Evolutionary conservation across 2,113 vertebrate genomes (phyloP).

Genomic region (Vidua chalybeata): DNA sequence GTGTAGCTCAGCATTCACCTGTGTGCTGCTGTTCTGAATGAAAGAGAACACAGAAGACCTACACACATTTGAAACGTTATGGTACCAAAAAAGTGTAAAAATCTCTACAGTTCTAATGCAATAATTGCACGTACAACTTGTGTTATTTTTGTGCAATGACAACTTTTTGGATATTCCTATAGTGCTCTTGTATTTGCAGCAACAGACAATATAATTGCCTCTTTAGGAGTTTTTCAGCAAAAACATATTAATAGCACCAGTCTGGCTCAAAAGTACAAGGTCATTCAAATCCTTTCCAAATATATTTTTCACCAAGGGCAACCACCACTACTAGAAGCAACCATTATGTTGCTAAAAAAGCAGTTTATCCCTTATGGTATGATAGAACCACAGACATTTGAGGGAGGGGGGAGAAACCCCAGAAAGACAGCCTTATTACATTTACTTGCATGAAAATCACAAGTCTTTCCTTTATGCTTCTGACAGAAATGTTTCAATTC

Average conservation of each 20-base stretch:
- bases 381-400: neutral
- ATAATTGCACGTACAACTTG: neutral
- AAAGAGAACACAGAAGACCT: neutral
- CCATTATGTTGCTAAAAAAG: neutral
- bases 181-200: neutral
- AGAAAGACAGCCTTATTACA: neutral
- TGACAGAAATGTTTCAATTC: neutral
- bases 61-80: neutral
- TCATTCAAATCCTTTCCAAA: neutral
- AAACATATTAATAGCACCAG: neutral
- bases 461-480: neutral
- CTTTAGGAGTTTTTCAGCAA: neutral
- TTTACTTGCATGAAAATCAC: neutral
- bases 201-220: neutral
- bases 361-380: neutral
- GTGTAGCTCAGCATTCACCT: neutral
- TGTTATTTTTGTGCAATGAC: neutral
- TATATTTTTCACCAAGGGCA: conserved; percentile 27
- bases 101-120: neutral
- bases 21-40: neutral
- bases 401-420: neutral
- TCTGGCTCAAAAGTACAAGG: neutral
- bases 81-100: neutral
- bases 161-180: neutral
- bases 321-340: neutral